Base-by-base conservation (phyloP, 2,113 vertebrate genomes). In the Hirundichthys speculiger region DNA sequence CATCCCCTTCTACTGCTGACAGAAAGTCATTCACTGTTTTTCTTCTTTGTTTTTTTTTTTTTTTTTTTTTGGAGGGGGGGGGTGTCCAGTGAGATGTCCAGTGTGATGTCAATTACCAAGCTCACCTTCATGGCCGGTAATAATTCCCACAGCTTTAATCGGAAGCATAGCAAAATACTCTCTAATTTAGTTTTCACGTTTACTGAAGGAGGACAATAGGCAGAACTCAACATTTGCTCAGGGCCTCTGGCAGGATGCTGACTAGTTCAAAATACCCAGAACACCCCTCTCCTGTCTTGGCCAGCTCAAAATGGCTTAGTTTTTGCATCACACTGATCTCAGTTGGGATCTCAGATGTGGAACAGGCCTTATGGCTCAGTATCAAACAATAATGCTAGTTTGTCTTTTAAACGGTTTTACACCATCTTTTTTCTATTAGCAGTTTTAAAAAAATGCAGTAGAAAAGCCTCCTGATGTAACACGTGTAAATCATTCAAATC, bases 251-350 rank as follows among this genome's bases (percentile, higher is more conserved):
- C n/a, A n/a, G 18, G 63, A 42, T 30, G 69, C 69, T 80, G 59
- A 69, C 47, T 34, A 13, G 39, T 53, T 54, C 22, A 64, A 66
- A 67, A 64, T 21, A 73, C 41, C 66, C 49, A 34, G 53, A 67
- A 59, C 34, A 45, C 60, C 53, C 58, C 67, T 56, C 64, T 82
- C 83, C 72, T 76, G 75, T 41, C 41, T 58, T 38, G 53, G 72
- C 68, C 6, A 16, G 21, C 51, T 55, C 24, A 21, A 41, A 18
- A 20, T 18, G 47, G n/a, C 30, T 34, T 10, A 34, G 6, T 34
- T 34, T 10, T 19, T 8, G 38, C 13, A 46, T 18, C 18, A n/a
- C 11, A 22, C 27, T 54, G 15, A 65, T 69, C 62, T 54, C 5
- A 70, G 72, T 60, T 50, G 6, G 53, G 65, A 38, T 69, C 43